A percentile compares a stretch with the other conserved stretches of the same genome.
phyloP scores from a whole-genome alignment of 1,140 invertebrate species.

The Tetramorium parvispinum region DNA sequence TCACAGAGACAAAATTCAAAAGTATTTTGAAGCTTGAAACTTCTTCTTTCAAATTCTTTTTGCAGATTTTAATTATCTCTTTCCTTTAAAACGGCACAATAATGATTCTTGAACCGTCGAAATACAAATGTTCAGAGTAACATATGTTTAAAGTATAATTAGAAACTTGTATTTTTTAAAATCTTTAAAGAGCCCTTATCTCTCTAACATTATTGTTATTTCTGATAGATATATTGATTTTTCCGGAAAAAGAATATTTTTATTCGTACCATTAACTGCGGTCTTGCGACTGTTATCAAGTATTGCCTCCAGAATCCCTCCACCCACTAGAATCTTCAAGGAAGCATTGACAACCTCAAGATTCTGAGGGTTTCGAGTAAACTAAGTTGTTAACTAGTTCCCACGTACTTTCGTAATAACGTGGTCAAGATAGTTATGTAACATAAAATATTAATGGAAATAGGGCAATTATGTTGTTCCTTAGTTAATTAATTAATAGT shows the following conservation, averaged over 20 bases:
- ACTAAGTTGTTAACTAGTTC: slow-evolving; percentile 19
- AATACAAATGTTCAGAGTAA: not conserved
- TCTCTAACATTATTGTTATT: too few species aligned
- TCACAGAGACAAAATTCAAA: too few species aligned
- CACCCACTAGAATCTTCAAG: not conserved
- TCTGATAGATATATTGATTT: too few species aligned
- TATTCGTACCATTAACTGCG: not conserved
- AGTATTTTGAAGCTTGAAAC: too few species aligned
- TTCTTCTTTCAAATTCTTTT: too few species aligned
- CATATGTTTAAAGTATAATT: not conserved
- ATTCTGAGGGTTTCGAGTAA: not conserved
- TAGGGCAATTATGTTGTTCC: not conserved
- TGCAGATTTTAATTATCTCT: too few species aligned
- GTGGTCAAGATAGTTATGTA: not conserved
- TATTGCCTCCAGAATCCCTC: not conserved
- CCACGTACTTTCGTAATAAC: not conserved
- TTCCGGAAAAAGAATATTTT: not conserved
- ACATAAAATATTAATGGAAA: not conserved
- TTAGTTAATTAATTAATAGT: not conserved
- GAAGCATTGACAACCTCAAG: not conserved
- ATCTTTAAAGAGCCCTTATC: too few species aligned
- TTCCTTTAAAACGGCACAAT: too few species aligned
- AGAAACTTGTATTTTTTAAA: not conserved
- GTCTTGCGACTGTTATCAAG: not conserved
- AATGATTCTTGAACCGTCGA: too few species aligned